phyloP scores from a whole-genome alignment of 2,113 vertebrate genomes.

The Setophaga kirtlandii region DNA sequence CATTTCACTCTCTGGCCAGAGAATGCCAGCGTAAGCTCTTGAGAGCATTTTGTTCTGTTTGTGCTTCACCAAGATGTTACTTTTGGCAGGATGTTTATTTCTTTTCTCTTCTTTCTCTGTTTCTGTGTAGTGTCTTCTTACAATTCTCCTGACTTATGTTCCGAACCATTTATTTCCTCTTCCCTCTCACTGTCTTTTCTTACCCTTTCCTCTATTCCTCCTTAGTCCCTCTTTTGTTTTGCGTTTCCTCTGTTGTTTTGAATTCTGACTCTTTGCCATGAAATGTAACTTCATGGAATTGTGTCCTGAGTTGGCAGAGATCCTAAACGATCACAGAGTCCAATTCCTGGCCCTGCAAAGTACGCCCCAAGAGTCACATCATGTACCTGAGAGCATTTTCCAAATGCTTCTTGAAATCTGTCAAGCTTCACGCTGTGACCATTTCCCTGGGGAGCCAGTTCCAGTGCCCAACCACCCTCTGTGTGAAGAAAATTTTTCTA shows the following conservation, averaged over 20 bases:
- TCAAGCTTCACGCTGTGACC: background rate
- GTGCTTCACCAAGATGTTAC: background rate
- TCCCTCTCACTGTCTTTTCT: background rate
- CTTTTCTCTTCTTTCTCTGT: background rate
- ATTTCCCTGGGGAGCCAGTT: background rate
- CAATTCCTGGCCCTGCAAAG: background rate
- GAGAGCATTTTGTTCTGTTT: background rate
- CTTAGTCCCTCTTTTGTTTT: background rate
- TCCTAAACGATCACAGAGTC: accelerated
- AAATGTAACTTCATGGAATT: background rate
- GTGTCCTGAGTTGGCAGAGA: background rate
- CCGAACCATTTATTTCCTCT: background rate
- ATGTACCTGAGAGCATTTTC: background rate
- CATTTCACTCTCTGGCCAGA: background rate
- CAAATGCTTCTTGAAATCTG: background rate
- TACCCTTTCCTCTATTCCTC: background rate
- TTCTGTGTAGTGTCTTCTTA: background rate
- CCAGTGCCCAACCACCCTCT: no score
- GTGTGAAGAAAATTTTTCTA: background rate
- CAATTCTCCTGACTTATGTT: background rate
- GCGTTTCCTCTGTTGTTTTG: background rate
- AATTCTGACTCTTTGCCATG: background rate
- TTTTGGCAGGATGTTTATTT: background rate
- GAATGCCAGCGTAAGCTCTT: background rate
- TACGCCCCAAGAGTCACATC: background rate